Evolutionary conservation across 1,140 invertebrate genomes (phyloP).

Genomic region (Atopsyche davidsoni): DNA sequence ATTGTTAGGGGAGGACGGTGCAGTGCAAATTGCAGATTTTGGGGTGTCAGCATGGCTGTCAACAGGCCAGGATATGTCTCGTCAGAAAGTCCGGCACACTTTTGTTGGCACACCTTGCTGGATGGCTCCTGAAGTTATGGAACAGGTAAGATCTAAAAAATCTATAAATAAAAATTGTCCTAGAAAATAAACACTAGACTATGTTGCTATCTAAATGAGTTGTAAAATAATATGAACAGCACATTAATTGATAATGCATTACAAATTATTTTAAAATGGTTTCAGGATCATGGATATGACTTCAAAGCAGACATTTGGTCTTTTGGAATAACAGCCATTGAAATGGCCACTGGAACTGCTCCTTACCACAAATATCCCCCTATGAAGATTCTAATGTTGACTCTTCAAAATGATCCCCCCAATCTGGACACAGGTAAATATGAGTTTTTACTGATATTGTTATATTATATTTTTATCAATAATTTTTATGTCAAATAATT

Average conservation of each 20-base stretch:
- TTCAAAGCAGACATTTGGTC: constrained; percentile 99
- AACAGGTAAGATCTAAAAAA: constrained; percentile 88
- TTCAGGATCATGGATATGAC: constrained; percentile 93
- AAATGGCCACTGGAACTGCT: constrained; percentile 96
- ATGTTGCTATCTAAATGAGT: no score
- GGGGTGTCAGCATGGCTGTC: constrained; percentile 91
- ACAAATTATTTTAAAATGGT: constrained; percentile 24
- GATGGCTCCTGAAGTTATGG: constrained; percentile 99
- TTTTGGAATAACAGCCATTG: constrained; percentile 97
- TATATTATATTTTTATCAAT: no score
- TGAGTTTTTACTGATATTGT: no score
- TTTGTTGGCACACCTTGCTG: constrained; percentile 98
- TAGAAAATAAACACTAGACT: no score
- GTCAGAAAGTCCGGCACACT: constrained; percentile 93
- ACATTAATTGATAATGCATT: no score
- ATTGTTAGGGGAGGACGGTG: constrained; percentile 94
- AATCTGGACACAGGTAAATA: constrained; percentile 84
- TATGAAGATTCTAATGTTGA: constrained; percentile 98
- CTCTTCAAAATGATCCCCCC: constrained; percentile 96
- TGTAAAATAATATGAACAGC: no score
- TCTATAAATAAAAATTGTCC: no score
- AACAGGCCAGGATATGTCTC: constrained; percentile 81
- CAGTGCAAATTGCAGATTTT: constrained; percentile 95
- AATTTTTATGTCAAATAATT: no score
- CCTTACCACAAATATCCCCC: constrained; percentile 99